These are phyloP conservation scores for Champsocephalus gunnari DNA, from an alignment of 2,797 vertebrate genomes.

Conservation along the genomic window DNA sequence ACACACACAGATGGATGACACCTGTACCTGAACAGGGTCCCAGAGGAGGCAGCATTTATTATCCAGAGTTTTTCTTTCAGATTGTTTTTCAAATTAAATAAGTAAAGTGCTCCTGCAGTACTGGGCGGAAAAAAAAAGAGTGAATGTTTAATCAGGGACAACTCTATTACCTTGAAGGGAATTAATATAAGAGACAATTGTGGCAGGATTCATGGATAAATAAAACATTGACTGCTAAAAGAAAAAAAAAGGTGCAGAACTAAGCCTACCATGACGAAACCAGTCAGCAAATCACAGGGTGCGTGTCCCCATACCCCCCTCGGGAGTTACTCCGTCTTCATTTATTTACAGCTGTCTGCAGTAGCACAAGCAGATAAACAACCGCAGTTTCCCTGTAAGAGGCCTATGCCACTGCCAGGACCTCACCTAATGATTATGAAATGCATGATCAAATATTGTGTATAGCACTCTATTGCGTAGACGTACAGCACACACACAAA, in stretches of 20 bases:
- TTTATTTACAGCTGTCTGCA: constrained; percentile 83
- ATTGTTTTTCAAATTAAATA: constrained; percentile 85
- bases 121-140: constrained; percentile 73
- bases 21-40: constrained; percentile 59
- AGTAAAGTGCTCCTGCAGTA: constrained; percentile 67
- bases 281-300: constrained; percentile 75
- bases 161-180: constrained; percentile 80
- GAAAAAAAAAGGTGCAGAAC: constrained; percentile 29
- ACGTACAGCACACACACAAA: constrained; percentile 31
- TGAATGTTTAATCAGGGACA: constrained; percentile 83
- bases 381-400: constrained; percentile 61
- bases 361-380: constrained; percentile 71
- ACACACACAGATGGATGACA: constrained; percentile 71
- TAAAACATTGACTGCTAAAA: constrained; percentile 62
- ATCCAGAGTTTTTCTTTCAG: constrained; percentile 73
- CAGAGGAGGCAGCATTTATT: constrained; percentile 82
- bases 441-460: constrained; percentile 75
- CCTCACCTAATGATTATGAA: constrained; percentile 81
- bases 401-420: constrained; percentile 54
- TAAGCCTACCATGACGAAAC: constrained; percentile 62
- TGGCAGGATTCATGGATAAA: constrained; percentile 78
- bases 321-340: constrained; percentile 80
- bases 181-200: constrained; percentile 76
- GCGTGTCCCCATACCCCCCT: constrained; percentile 58
- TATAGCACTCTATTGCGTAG: constrained; percentile 36